phyloP scores from a whole-genome alignment of 2,888 invertebrate genomes.

The Sepiola atlantica region DNA sequence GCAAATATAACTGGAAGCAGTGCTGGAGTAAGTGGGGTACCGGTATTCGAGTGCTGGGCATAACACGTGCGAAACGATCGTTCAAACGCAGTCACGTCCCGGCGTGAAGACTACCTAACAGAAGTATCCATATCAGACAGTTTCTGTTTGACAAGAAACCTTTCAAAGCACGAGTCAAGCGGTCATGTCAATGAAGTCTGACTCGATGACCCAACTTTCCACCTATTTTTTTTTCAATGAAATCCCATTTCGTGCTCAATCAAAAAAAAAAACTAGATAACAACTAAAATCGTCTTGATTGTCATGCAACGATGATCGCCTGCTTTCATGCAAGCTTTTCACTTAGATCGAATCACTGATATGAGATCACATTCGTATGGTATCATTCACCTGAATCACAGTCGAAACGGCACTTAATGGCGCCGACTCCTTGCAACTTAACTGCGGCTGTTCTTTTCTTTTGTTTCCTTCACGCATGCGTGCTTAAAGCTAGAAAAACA shows the following conservation, averaged over 20 bases:
- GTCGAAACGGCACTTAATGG: not conserved
- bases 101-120: too few species aligned
- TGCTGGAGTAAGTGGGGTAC: too few species aligned
- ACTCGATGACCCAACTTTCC: not conserved
- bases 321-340: not conserved
- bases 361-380: not conserved
- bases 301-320: not conserved
- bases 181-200: not conserved
- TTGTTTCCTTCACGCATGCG: not conserved
- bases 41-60: too few species aligned
- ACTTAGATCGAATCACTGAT: not conserved
- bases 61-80: too few species aligned
- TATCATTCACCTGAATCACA: slow-evolving; percentile 4
- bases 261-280: not conserved
- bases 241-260: not conserved
- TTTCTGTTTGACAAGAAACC: not conserved
- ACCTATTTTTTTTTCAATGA: not conserved
- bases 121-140: not conserved
- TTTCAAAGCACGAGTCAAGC: not conserved
- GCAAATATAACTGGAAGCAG: too few species aligned
- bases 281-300: not conserved
- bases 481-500: not conserved
- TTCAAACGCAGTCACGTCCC: too few species aligned
- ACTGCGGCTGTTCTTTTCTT: not conserved
- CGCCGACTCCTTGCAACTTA: not conserved